These are phyloP conservation scores for Drosophila eugracilis DNA, from an alignment of 1,140 invertebrate species.

Conservation along the genomic window DNA sequence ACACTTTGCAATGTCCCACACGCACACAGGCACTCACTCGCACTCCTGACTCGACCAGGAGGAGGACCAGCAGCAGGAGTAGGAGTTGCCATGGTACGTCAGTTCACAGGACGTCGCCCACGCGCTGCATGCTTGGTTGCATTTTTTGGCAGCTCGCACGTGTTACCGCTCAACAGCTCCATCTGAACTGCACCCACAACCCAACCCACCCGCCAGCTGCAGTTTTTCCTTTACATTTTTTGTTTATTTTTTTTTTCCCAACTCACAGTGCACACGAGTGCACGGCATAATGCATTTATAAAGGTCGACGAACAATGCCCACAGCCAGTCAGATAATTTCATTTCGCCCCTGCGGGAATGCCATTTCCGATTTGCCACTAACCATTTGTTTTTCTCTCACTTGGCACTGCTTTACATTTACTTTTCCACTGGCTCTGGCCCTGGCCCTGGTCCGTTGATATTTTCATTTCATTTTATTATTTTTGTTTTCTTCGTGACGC, in stretches of 20 bases:
- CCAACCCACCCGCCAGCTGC: neutral
- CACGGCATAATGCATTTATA: conserved; percentile 74
- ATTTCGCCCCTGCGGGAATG: conserved; percentile 46
- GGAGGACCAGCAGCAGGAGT: conserved; percentile 2
- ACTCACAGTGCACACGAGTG: conserved; percentile 55
- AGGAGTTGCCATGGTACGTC: conserved; percentile 32
- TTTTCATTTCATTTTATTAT: neutral
- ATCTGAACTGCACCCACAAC: neutral
- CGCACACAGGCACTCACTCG: neutral
- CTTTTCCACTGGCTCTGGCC: conserved; percentile 9
- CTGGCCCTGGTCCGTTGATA: neutral
- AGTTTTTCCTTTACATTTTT: conserved; percentile 5
- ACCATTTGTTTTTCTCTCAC: conserved; percentile 58
- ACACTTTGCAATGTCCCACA: conserved; percentile 11
- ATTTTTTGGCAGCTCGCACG: conserved; percentile 55
- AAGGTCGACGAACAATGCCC: conserved; percentile 68
- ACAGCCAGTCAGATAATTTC: conserved; percentile 62
- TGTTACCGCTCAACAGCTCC: conserved; percentile 48
- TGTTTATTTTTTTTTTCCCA: neutral
- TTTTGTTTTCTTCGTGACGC: conserved; percentile 14
- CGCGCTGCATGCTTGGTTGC: conserved; percentile 42
- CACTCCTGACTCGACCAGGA: conserved; percentile 4
- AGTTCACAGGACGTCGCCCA: conserved; percentile 44
- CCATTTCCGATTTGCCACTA: conserved; percentile 61
- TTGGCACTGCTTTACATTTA: conserved; percentile 54